Conservation (phyloP, 2,888 invertebrate genomes). For the Agrotis clavis region DNA sequence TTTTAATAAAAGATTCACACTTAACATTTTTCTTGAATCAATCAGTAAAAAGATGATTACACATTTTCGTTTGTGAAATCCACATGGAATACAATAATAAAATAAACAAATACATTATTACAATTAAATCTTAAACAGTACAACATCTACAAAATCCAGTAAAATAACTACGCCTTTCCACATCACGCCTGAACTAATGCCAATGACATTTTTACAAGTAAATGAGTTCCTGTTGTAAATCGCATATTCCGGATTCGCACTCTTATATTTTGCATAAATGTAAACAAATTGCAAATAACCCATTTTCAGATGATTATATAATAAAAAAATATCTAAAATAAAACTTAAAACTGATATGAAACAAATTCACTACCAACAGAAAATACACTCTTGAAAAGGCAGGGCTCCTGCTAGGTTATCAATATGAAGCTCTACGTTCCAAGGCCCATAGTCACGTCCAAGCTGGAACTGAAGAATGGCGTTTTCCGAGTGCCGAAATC, state of each 20-base stretch:
- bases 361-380: not conserved
- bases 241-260: not conserved
- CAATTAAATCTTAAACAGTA: conserved; percentile 14
- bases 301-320: not conserved
- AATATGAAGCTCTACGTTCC: not conserved
- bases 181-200: not conserved
- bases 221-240: not conserved
- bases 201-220: not conserved
- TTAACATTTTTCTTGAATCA: too few species aligned
- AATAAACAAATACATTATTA: too few species aligned
- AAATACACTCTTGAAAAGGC: not conserved
- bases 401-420: not conserved
- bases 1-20: too few species aligned
- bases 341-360: not conserved
- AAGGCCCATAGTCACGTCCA: too few species aligned
- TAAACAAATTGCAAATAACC: conserved; percentile 9
- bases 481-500: not conserved
- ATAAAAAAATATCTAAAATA: not conserved
- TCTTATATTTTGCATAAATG: not conserved
- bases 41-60: too few species aligned
- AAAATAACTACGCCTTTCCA: conserved; percentile 8
- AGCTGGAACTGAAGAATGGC: not conserved
- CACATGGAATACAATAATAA: not conserved
- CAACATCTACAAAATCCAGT: conserved; percentile 7
- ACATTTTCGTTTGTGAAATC: too few species aligned